Evolutionary conservation across 2,113 vertebrate species (phyloP), one percentile per base, ranked within the genome.

Genomic region (Myxocyprinus asiaticus): DNA sequence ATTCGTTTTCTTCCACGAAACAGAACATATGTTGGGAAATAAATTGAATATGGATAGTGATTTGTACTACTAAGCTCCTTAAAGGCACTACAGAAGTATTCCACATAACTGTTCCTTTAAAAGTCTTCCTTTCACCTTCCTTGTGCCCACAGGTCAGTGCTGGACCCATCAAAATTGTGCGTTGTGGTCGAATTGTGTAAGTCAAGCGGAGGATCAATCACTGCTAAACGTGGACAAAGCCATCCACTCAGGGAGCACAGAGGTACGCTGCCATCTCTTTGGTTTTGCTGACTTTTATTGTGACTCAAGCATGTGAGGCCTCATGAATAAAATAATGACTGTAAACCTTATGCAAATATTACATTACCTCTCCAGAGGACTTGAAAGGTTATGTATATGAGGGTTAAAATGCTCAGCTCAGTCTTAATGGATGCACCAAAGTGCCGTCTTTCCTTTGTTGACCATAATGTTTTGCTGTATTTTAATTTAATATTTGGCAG

Each of bases 231-330:
- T 99, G 95, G 98, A 97, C 94, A 96, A 94, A 98, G 97, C 97
- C 93, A 96, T 99, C 94, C 94, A 98, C 97, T 99, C 97, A 98
- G 98, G 98, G 96, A 98, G 97, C 96, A 98, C 96, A 96, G 95
- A 97, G 95, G 98, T 99, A 89, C 97, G 97, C 43, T 51, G 33
- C 5, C 11, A 75, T 61, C 43, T 5, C 12, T 76, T 9, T 74
- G 33, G 5, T 51, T 68, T 51, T 22, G 68, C 14, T 71, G 14
- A 58, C 11, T 0, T 17, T 44, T 12, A 47, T 61, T 6, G 44
- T 10, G 17, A 44, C 15, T 11, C 1, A 73, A 47, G 9, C 9
- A 14, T 45, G 9, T 3, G n/a, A 12, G 11, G 3, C 47, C 70
- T 22, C 3, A 6, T 47, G 59, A 79, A 55, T 65, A 53, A 64